Base-by-base conservation (phyloP, 2,113 vertebrate species). In the Oncorhynchus tshawytscha region DNA sequence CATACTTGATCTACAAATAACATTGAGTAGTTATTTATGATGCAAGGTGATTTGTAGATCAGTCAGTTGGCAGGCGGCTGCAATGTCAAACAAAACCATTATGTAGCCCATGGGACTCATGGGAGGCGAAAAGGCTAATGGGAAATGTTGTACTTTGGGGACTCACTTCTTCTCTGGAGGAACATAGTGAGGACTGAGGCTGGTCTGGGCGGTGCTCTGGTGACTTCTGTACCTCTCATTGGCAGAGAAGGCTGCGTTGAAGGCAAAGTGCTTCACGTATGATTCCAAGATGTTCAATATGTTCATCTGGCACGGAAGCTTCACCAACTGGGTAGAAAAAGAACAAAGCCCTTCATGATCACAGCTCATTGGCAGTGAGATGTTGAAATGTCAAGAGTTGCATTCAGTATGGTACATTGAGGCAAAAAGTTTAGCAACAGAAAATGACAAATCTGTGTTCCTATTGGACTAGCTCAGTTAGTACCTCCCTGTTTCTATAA, bases 191-290 rank as follows among this genome's bases (percentile, higher is more conserved):
- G 95, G 94, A 78, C 94, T 96, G 91, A 95, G 87, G 82, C 88
- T 96, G 79, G 85, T 89, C 69, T 96, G 96, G 0, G 93, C 86
- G 75, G 95, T 90, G 72, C 80, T 93, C 78, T 99, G 97, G 86
- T 97, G 96, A 31, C 98, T 96, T 16, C 96, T 93, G 86, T 95
- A 96, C 64, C 96, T 91, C 88, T 99, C 97, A 60, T 95, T 97
- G 86, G 96, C 96, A 80, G 97, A 96, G 91, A 99, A 98, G 1
- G 98, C 98, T 4, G 96, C 97, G 86, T 99, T 99, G 83, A 99
- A 96, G 6, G 97, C 95, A 90, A 99, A 99, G 92, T 99, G 97
- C 83, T 99, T 99, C 68, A 99, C 98, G 1, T 99, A 99, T 0
- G 96, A 99, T 88, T 99, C 98, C 88, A 99, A 83, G 88, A 99